Evolutionary conservation across 2,797 vertebrate species (phyloP), one percentile per base, ranked within the genome.

Genomic region (Buphagus erythrorhynchus): DNA sequence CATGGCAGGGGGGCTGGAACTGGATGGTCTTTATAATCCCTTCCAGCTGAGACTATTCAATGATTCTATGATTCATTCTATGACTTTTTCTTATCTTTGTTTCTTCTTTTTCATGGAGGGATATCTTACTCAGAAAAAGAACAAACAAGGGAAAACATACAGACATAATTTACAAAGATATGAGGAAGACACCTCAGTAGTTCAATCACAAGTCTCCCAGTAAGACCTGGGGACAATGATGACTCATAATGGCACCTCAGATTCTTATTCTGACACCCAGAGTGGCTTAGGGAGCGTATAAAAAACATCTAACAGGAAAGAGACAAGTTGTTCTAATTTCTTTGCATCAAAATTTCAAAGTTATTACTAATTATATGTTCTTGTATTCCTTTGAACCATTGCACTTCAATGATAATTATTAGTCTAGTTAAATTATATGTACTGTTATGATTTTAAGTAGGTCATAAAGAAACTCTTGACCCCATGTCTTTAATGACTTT

Each of bases 181-280:
- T 14, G 38, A 74, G 19, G 16, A 81, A 69, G 11, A 61, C 5
- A 51, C 9, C 7, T 33, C 16, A 62, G 8, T 4, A 35, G 3
- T 31, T 49, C 8, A 21, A 54, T 65, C 16, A 33, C 13, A 72
- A 16, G 5, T 10, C 2, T 78, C 24, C 8, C 51, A 57, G 14
- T 40, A 40, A 95, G 35, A 66, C 11, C 4, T 48, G 25, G 13
- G 9, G 6, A 62, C 14, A 54, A 12, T 20, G 7, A 2, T 38
- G 28, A 46, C 11, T 29, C 9, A 18, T 11, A 43, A 12, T 1
- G 4, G 3, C 10, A 45, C 1, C 0, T 2, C 11, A 86, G 36
- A 24, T 33, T 75, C 45, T 79, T 29, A 58, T 62, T 29, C 5
- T 68, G 20, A 24, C 18, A 33, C 5, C 2, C 9, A 9, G n/a